Percentiles rank a stretch among this genome's conserved stretches.
Evolutionary conservation across 2,888 invertebrate genomes (phyloP).

Genomic region (Rhodophaea formosa): DNA sequence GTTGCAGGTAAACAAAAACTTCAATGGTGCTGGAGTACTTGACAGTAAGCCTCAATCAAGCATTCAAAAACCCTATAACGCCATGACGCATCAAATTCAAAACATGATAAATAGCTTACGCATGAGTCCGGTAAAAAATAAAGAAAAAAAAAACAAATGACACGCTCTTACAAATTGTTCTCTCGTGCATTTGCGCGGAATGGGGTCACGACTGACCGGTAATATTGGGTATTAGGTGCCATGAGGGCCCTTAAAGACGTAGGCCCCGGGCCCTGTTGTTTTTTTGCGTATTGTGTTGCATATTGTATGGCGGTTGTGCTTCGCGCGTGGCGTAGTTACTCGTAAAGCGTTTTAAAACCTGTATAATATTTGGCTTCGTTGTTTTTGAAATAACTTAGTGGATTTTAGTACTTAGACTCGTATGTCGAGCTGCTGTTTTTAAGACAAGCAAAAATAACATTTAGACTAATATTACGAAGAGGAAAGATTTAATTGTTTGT

Average conservation of each 20-base stretch:
- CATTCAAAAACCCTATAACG: constrained; percentile 11
- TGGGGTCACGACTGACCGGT: constrained; percentile 42
- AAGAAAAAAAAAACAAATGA: constrained; percentile 40
- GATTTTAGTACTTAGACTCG: too few relatives aligned
- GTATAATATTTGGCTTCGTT: not conserved
- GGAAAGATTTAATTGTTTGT: too few relatives aligned
- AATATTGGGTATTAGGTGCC: constrained; percentile 19
- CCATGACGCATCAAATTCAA: constrained; percentile 17
- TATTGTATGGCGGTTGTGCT: not conserved
- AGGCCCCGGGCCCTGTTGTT: constrained; percentile 11
- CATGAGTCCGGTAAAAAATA: constrained; percentile 20
- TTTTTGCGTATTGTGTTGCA: constrained; percentile 25
- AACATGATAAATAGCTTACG: constrained; percentile 24
- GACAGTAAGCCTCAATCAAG: not conserved
- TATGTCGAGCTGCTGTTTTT: too few relatives aligned
- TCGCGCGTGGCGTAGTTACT: not conserved
- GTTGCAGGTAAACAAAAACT: constrained; percentile 50
- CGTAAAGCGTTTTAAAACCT: not conserved
- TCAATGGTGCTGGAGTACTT: not conserved
- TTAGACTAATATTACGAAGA: too few relatives aligned
- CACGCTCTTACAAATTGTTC: constrained; percentile 46
- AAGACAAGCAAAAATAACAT: too few relatives aligned
- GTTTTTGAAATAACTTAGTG: not conserved
- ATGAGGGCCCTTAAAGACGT: constrained; percentile 28
- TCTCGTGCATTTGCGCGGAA: constrained; percentile 38